Evolutionary conservation across 1,140 invertebrate genomes (phyloP).

Genomic region (Drosophila kohkoa): DNA sequence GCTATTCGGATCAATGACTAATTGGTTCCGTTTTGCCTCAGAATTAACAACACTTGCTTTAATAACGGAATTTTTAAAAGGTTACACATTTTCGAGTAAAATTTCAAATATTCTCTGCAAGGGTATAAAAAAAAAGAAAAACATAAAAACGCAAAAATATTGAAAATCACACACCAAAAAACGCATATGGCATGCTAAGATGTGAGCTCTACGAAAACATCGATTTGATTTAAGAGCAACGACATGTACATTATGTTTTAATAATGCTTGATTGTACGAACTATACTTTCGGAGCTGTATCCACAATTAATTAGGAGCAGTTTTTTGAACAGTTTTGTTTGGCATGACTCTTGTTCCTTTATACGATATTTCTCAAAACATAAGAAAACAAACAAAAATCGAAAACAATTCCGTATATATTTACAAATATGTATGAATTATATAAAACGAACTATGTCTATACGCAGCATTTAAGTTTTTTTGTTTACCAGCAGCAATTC

Average conservation of each 20-base stretch:
- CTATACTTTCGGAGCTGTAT: conserved; percentile 51
- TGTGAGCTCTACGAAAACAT: conserved; percentile 52
- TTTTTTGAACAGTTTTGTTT: conserved; percentile 56
- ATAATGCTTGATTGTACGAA: conserved; percentile 75
- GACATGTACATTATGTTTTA: conserved; percentile 81
- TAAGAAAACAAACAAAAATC: conserved; percentile 40
- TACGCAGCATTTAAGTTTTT: conserved; percentile 76
- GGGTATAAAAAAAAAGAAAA: conserved; percentile 34
- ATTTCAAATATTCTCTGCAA: not conserved
- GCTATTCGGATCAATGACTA: not conserved
- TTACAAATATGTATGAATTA: conserved; percentile 45
- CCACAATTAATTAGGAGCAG: conserved; percentile 1
- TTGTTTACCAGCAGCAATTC: conserved; percentile 51
- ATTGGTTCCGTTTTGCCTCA: no score
- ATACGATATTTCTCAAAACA: conserved; percentile 72
- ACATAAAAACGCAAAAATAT: conserved; percentile 20
- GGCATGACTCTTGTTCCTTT: conserved; percentile 79
- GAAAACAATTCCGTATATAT: conserved; percentile 70
- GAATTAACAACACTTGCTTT: not conserved
- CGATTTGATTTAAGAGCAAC: conserved; percentile 55
- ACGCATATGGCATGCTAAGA: conserved; percentile 50
- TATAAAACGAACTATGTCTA: conserved; percentile 54
- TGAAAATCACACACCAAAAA: conserved; percentile 40
- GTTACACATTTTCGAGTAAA: not conserved
- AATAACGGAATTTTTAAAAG: not conserved